Base-by-base conservation (phyloP, 1,140 invertebrate species). In the Teleogryllus occipitalis region DNA sequence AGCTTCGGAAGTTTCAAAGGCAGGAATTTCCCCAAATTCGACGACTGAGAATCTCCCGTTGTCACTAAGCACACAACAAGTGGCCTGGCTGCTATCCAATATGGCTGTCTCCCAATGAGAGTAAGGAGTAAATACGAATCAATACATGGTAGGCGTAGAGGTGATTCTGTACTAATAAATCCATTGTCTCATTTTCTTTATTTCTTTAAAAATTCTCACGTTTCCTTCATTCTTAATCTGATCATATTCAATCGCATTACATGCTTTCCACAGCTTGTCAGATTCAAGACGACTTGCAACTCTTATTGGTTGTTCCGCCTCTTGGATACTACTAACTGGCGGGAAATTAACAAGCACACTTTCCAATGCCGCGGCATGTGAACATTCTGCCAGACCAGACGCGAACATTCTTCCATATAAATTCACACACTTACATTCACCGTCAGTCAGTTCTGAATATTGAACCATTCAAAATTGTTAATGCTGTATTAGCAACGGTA, bases 41-140 rank as follows among this genome's bases (percentile, higher is more conserved):
- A 14, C 10, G 54, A 65, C 54, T 65, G 54, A 39, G 27, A 18
- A 65, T 65, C 54, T 65, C 54, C 10, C 54, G 54, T 65, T 65
- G 54, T 65, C 54, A 65, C 54, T 65, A 65, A 65, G 54, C 54
- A 65, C 54, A 65, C 54, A 65, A 65, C 54, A 65, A 65, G 54
- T 65, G 54, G 54, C 54, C 54, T 65, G 54, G 54, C 54, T 65
- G 18, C 54, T 65, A 65, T 65, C 54, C 54, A 65, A 65, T 65
- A 65, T 65, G 54, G 54, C 54, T 65, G 54, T 65, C 54, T 65
- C 54, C 54, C 54, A 65, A 65, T 65, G 54, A 65, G 54, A 10
- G 54, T 10, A 65, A 65, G 54, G 54, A 65, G 18, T 65, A 65
- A 65, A 65, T 65, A 65, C 54, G 54, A 65, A 65, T 65, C 54